phyloP scores from a whole-genome alignment of 2,888 invertebrate species.

The Coremacera marginata region DNA sequence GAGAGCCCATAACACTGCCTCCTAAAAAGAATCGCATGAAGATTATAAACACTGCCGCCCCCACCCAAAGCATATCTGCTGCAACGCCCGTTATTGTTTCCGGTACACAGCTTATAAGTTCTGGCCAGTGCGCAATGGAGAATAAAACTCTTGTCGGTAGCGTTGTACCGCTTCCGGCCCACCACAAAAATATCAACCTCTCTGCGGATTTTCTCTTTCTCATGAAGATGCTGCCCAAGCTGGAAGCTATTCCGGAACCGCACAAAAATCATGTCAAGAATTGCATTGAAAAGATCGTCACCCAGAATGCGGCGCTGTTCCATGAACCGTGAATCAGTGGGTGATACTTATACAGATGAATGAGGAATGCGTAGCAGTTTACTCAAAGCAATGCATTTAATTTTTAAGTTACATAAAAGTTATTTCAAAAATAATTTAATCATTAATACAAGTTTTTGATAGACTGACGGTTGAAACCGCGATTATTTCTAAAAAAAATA shows the following conservation, averaged over 20 bases:
- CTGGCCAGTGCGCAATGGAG: not conserved
- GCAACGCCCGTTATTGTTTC: slow-evolving; percentile 52
- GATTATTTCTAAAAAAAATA: slow-evolving; percentile 26
- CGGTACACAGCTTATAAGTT: slow-evolving; percentile 31
- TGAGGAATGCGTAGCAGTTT: not conserved
- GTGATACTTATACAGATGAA: not conserved
- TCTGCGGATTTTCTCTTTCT: slow-evolving; percentile 66
- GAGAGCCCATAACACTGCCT: slow-evolving; percentile 61
- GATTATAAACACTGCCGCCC: slow-evolving; percentile 50
- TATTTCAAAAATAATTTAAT: not conserved
- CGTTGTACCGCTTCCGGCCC: slow-evolving; percentile 24
- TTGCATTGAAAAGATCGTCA: slow-evolving; percentile 63
- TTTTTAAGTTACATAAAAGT: not conserved
- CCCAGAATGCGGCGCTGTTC: slow-evolving; percentile 48
- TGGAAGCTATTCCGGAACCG: slow-evolving; percentile 64
- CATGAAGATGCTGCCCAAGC: slow-evolving; percentile 66
- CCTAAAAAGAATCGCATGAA: slow-evolving; percentile 64
- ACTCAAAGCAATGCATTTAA: no score
- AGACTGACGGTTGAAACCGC: slow-evolving; percentile 39
- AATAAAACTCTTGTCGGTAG: slow-evolving; percentile 9
- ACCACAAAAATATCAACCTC: slow-evolving; percentile 62
- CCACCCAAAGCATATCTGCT: slow-evolving; percentile 36
- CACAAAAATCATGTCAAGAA: slow-evolving; percentile 64
- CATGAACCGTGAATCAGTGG: slow-evolving; percentile 4
- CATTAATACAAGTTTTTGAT: slow-evolving; percentile 15